Evolutionary conservation across 1,140 invertebrate species (phyloP).

Genomic region (Coelopa frigida): DNA sequence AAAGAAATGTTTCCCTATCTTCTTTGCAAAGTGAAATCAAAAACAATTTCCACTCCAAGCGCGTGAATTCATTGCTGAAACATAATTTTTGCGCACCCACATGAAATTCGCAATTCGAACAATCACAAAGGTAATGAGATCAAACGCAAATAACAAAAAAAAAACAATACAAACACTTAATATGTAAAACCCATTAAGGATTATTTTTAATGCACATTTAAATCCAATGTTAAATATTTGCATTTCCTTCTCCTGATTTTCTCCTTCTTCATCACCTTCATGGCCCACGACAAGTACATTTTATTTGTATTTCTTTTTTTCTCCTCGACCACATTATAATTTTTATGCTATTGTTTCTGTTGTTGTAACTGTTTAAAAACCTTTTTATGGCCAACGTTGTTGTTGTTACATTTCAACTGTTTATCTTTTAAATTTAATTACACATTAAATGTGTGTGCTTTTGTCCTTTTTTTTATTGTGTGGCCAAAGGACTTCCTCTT

Average conservation of each 20-base stretch:
- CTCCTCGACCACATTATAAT: too few relatives aligned
- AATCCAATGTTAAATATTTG: slow-evolving; percentile 3
- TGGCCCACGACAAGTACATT: slow-evolving; percentile 1
- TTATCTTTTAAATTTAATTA: slow-evolving; percentile 13
- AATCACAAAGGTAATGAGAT: background rate
- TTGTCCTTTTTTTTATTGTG: too few relatives aligned
- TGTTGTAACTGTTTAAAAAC: too few relatives aligned
- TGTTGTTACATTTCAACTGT: too few relatives aligned
- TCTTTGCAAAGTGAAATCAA: too few relatives aligned
- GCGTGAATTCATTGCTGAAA: slow-evolving; percentile 7
- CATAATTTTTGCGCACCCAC: slow-evolving; percentile 7
- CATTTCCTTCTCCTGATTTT: background rate
- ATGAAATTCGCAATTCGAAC: slow-evolving; percentile 2
- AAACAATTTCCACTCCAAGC: background rate
- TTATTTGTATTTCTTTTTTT: background rate
- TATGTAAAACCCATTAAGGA: background rate
- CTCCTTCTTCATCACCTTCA: background rate
- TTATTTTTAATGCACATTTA: too few relatives aligned
- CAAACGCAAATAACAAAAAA: background rate
- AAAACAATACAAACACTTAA: background rate
- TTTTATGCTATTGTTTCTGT: too few relatives aligned
- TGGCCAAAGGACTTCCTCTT: too few relatives aligned
- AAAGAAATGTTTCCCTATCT: background rate
- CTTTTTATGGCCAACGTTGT: too few relatives aligned
- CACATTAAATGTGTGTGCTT: slow-evolving; percentile 11